Conservation (phyloP, 2,888 invertebrate species). For the Oxystoma pomonae region DNA sequence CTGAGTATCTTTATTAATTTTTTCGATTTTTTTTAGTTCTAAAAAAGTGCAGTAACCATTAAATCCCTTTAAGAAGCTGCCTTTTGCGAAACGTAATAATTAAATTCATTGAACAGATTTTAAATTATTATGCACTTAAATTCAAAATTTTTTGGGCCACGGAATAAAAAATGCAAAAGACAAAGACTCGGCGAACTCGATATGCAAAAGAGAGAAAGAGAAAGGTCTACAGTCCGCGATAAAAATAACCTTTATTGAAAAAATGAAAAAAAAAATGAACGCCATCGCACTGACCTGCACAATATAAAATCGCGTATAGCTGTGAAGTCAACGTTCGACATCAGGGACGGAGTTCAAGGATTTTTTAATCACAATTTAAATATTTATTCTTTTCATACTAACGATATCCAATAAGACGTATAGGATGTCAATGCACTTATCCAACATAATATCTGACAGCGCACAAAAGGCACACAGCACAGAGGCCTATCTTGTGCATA, state of each 20-base stretch:
- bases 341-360: slow-evolving; percentile 11
- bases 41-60: too few species aligned
- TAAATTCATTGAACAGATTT: too few species aligned
- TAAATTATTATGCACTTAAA: too few species aligned
- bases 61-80: too few species aligned
- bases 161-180: background rate
- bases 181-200: background rate
- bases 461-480: too few species aligned
- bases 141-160: background rate
- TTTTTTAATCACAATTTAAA: slow-evolving; percentile 38
- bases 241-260: background rate
- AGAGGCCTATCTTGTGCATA: too few species aligned
- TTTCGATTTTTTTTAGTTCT: too few species aligned
- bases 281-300: slow-evolving; percentile 42
- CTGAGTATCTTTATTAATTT: too few species aligned
- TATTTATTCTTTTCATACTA: slow-evolving; percentile 30
- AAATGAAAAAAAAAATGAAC: background rate
- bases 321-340: slow-evolving; percentile 23
- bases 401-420: too few species aligned
- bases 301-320: slow-evolving; percentile 42
- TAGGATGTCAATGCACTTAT: too few species aligned
- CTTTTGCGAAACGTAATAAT: too few species aligned
- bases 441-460: too few species aligned
- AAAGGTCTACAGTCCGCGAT: background rate
- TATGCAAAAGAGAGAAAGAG: background rate